Base-by-base conservation (phyloP, 2,888 invertebrate genomes). In the Xiphydria camelus region DNA sequence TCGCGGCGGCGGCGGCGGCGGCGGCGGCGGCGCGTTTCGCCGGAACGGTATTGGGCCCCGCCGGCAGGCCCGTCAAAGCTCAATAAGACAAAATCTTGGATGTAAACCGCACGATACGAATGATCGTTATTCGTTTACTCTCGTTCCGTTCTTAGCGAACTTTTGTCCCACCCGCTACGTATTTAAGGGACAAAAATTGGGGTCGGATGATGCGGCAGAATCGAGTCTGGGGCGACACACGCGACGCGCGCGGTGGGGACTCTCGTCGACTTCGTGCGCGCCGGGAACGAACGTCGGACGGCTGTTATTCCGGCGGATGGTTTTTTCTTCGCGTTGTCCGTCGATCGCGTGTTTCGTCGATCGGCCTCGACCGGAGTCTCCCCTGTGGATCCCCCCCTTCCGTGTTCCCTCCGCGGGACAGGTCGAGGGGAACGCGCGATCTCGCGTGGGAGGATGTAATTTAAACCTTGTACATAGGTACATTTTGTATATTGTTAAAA, bases 401-500 rank as follows among this genome's bases (percentile, higher is more conserved):
- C n/a, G n/a, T n/a, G n/a, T n/a, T n/a, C n/a, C n/a, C n/a, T n/a
- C n/a, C n/a, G n/a, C n/a, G n/a, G n/a, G 12, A 12, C 14, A 15
- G 14, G 32, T 12, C 23, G 20, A 33, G 12, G 32, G 3, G 45
- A 20, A 15, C 36, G 37, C 47, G 51, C 51, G 47, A n/a, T n/a
- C n/a, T n/a, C 1, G 42, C 47, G 56, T 47, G 53, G 61, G 62
- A 64, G 63, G 61, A 57, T 74, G 73, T 74, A 74, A 74, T 74
- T 73, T 73, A 75, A 74, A 70, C 68, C 18, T 62, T 75, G 74
- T 75, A 75, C 64, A 75, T 75, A 75, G 69, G 61, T 71, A 72
- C 73, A 73, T 75, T 75, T 75, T 75, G 75, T 75, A 75, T 74
- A 75, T 74, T 74, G 75, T 75, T 75, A 74, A 75, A 73, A 71